A percentile compares a stretch with the other conserved stretches of the same genome.
phyloP scores from a whole-genome alignment of 2,888 invertebrate species.

The Rhaphigaster nebulosa region DNA sequence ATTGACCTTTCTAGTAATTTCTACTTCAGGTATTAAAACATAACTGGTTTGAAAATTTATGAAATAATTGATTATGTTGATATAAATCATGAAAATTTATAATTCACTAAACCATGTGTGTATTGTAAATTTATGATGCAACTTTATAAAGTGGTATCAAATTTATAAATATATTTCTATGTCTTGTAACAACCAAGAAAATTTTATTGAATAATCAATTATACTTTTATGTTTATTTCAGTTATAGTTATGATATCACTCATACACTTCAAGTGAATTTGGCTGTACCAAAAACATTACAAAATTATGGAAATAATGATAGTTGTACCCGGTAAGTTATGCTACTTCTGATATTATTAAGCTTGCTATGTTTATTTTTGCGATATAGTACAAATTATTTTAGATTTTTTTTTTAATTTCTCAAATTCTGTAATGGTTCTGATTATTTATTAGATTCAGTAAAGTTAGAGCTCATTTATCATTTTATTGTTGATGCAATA shows the following conservation, averaged over 20 bases:
- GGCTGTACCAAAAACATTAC: slow-evolving; percentile 69
- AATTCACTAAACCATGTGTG: background rate
- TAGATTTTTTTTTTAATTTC: too few species aligned
- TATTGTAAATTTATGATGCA: background rate
- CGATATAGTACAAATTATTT: too few species aligned
- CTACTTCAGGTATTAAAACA: slow-evolving; percentile 82
- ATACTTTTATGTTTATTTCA: slow-evolving; percentile 68
- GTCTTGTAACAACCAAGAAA: background rate
- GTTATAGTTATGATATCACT: slow-evolving; percentile 95
- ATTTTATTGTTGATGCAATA: too few species aligned
- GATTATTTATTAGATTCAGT: too few species aligned
- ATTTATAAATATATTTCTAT: too few species aligned
- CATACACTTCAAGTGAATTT: slow-evolving; percentile 96
- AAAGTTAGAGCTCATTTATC: too few species aligned
- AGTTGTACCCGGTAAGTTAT: slow-evolving; percentile 17
- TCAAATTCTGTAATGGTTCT: too few species aligned
- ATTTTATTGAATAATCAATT: background rate
- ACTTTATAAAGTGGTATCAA: too few species aligned
- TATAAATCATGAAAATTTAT: background rate
- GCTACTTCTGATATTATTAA: background rate
- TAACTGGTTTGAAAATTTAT: slow-evolving; percentile 8
- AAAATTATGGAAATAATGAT: slow-evolving; percentile 41
- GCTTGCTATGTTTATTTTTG: background rate
- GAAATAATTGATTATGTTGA: background rate
- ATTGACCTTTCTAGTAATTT: slow-evolving; percentile 98